Evolutionary conservation across 2,797 vertebrate species (phyloP).

Genomic region (Lophotriccus pileatus): DNA sequence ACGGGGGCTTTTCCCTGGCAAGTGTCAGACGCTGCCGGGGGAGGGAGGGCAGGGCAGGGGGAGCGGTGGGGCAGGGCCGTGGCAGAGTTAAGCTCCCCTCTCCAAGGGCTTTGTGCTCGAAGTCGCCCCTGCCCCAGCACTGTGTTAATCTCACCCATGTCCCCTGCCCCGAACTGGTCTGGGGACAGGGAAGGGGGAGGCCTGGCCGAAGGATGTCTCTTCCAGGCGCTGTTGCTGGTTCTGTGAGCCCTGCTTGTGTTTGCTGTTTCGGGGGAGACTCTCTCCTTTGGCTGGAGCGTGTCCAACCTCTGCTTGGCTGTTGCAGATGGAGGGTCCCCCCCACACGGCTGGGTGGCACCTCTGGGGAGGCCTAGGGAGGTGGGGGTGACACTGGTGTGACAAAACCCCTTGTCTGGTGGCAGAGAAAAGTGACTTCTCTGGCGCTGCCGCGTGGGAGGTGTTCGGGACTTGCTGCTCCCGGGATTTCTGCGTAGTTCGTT

Average conservation of each 20-base stretch:
- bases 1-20: accelerated
- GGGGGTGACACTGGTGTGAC: neutral
- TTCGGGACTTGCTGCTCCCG: neutral
- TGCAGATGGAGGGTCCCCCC: accelerated
- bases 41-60: neutral
- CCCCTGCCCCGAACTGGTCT: neutral
- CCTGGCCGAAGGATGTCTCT: neutral
- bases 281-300: accelerated
- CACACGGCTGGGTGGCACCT: neutral
- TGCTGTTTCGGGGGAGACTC: neutral
- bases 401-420: neutral
- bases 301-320: neutral
- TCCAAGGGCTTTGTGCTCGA: accelerated
- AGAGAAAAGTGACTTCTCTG: neutral
- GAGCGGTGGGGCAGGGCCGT: neutral
- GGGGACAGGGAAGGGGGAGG: neutral
- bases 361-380: neutral
- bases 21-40: neutral
- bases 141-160: neutral
- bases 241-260: neutral
- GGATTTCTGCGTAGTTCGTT: neutral
- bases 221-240: accelerated
- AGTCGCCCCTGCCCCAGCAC: neutral
- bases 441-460: accelerated
- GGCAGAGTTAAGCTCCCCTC: accelerated